These are phyloP conservation scores for Pelvicachromis taeniatus DNA, from an alignment of 2,113 vertebrate genomes.

Conservation along the genomic window DNA sequence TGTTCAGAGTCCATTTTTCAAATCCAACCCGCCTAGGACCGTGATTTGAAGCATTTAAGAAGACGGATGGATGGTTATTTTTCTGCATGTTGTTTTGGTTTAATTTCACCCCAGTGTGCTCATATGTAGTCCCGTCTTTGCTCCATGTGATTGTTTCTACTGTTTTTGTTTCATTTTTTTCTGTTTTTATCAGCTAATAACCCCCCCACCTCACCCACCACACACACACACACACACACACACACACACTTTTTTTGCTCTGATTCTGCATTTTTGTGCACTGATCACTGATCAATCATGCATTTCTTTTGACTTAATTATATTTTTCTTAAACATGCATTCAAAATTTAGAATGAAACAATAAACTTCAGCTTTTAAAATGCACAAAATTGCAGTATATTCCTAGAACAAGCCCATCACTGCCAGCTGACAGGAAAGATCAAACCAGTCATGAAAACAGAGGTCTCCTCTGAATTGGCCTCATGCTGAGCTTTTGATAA, in stretches of 20 bases:
- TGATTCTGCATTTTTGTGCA: neutral
- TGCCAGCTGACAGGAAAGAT: neutral
- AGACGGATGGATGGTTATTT: neutral
- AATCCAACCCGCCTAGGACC: neutral
- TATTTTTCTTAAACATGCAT: neutral
- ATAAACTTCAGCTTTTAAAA: neutral
- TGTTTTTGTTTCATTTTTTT: neutral
- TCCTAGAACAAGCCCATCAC: neutral
- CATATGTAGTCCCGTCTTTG: neutral
- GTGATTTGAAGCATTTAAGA: neutral
- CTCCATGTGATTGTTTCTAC: neutral
- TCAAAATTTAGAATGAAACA: neutral
- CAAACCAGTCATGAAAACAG: neutral
- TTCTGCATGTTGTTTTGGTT: neutral
- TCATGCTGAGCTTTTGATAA: slow-evolving; percentile 25
- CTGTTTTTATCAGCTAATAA: neutral
- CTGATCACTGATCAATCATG: neutral
- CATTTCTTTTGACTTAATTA: neutral
- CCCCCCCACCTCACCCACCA: too few species aligned
- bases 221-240: too few species aligned
- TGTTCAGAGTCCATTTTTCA: too few species aligned
- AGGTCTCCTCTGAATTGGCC: neutral
- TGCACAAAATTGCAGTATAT: neutral
- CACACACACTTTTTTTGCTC: too few species aligned
- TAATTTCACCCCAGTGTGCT: neutral